Conservation (phyloP, 1,140 invertebrate species). For the Calosoma granatense region DNA sequence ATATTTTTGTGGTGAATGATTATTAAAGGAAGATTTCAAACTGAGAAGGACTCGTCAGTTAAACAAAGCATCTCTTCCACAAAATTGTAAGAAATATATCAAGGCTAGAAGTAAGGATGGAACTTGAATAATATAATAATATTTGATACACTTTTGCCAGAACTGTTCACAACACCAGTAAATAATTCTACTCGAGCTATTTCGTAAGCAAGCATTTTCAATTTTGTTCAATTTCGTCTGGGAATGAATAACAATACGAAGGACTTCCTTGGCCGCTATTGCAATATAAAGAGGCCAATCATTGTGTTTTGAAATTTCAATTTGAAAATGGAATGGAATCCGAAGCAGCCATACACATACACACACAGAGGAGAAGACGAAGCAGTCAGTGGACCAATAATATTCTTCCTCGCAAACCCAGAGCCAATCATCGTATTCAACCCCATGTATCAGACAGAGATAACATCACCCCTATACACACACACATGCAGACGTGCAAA, state of each 20-base stretch:
- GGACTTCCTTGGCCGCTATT: slow-evolving; percentile 2
- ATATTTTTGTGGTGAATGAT: too few relatives aligned
- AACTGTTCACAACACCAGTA: too few relatives aligned
- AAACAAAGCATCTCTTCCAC: too few relatives aligned
- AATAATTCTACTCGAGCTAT: too few relatives aligned
- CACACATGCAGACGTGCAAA: too few relatives aligned
- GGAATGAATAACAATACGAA: slow-evolving; percentile 3
- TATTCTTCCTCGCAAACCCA: background rate
- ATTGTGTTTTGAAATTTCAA: slow-evolving; percentile 8
- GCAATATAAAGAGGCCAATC: slow-evolving; percentile 7
- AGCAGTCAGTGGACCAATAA: background rate
- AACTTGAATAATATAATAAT: too few relatives aligned
- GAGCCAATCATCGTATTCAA: background rate
- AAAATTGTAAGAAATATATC: too few relatives aligned
- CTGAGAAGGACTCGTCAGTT: too few relatives aligned
- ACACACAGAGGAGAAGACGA: background rate
- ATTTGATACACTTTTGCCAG: too few relatives aligned
- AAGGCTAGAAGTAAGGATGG: too few relatives aligned
- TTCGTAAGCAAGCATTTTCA: background rate
- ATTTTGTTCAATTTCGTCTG: slow-evolving; percentile 6
- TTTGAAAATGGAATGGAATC: slow-evolving; percentile 9
- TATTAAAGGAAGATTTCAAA: too few relatives aligned
- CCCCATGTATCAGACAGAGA: background rate
- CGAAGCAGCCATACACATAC: background rate
- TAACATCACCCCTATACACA: slow-evolving; percentile 1